These are phyloP conservation scores for Drosophila funebris DNA, from an alignment of 1,140 invertebrate species.

Conservation along the genomic window DNA sequence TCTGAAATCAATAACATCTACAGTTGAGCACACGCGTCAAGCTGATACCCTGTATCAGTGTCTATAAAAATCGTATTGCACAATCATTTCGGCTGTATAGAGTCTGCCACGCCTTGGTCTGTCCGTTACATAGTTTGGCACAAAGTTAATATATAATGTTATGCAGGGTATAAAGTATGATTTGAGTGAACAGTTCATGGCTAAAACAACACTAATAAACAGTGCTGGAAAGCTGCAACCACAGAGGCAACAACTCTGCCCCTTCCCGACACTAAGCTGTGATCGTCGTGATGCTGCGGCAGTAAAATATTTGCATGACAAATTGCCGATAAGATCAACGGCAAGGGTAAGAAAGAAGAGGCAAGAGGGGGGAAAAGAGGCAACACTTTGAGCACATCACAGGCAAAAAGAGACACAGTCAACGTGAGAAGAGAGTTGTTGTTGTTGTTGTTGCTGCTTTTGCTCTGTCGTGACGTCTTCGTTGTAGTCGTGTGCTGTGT, in stretches of 20 bases:
- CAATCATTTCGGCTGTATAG: too few relatives aligned
- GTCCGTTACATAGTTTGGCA: too few relatives aligned
- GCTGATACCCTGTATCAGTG: too few relatives aligned
- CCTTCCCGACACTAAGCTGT: not conserved
- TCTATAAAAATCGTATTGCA: too few relatives aligned
- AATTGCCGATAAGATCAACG: conserved; percentile 78
- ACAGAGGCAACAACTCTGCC: not conserved
- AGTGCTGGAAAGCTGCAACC: not conserved
- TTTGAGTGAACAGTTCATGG: too few relatives aligned
- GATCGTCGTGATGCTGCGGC: conserved; percentile 37
- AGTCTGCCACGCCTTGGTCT: too few relatives aligned
- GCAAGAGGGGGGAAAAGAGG: conserved; percentile 32
- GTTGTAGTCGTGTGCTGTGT: conserved; percentile 70
- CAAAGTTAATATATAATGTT: too few relatives aligned
- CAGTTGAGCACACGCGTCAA: too few relatives aligned
- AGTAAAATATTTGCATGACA: conserved; percentile 81
- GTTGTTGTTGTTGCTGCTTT: not conserved
- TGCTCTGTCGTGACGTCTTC: conserved; percentile 56
- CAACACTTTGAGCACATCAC: conserved; percentile 50
- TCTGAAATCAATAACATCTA: too few relatives aligned
- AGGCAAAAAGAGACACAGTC: conserved; percentile 44
- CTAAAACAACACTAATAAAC: not conserved
- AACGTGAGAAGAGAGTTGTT: conserved; percentile 56
- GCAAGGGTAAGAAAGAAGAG: conserved; percentile 29
- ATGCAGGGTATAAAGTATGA: too few relatives aligned